Base-by-base conservation (phyloP, 1,140 invertebrate species). In the Arctopsyche grandis region DNA sequence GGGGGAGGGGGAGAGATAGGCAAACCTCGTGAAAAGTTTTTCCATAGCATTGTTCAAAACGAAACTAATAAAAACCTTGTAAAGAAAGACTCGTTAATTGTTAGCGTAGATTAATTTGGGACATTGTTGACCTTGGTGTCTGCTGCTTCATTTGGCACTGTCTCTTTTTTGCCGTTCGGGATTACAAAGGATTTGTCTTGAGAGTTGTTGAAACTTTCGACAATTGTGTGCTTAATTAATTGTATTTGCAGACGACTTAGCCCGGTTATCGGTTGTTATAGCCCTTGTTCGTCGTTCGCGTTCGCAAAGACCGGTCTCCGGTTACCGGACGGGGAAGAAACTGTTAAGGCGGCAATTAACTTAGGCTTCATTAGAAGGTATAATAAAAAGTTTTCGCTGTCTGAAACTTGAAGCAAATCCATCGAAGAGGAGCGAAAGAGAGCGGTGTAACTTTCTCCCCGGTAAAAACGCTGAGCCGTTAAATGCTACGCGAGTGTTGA, bases 341-440 rank as follows among this genome's bases (percentile, higher is more conserved):
- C 76, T 80, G 81, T 79, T 79, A 80, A 80, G 79, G 73, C 77
- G 79, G 79, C 81, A 82, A 82, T 82, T 82, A 82, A 82, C 79
- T 82, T 76, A 79, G 79, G 79, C 81, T 80, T 82, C 79, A 82
- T 82, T 82, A 82, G 79, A 77, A 80, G 81, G 76, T 80, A 82
- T 79, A 80, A 82, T 82, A 80, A 82, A 82, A 82, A 82, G 19
- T 78, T 82, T 77, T 79, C 38, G 63, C 19, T 26, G 69, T 24
- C 78, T 56, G 78, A 77, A 81, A 79, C 77, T 79, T 52, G 48
- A 75, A 79, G 80, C 19, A 77, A 81, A 81, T 81, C 80, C 80
- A 77, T 24, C 63, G 24, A 0, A 69, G 60, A 78, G 77, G 63
- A 9, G 75, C 56, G n/a, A n/a, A n/a, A n/a, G n/a, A n/a, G n/a